Base-by-base conservation (phyloP, 2,113 vertebrate genomes). In the Bagarius yarrelli region DNA sequence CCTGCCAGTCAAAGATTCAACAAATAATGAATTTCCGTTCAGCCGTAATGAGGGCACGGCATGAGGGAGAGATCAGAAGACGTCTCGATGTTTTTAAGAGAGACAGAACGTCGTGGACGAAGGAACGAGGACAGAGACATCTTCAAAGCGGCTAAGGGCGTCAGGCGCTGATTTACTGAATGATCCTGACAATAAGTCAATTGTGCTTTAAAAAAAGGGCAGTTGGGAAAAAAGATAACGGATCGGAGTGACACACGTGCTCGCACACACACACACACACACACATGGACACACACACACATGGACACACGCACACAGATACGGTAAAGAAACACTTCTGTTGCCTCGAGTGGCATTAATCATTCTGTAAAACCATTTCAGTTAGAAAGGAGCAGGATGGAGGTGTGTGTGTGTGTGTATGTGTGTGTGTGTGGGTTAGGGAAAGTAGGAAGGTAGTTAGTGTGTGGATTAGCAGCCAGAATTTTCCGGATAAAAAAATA, bases 161-260 rank as follows among this genome's bases (percentile, higher is more conserved):
- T 83, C 81, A 78, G 66, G 63, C 15, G n/a, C 34, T 32, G 66
- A 80, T 76, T 71, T 57, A 36, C 77, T 75, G 78, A 86, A 83
- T n/a, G 77, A 77, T 64, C 47, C 57, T 85, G 83, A 86, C 85
- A 86, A 85, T 61, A 81, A 81, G 81, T 84, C 80, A 78, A 81
- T 84, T 74, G 73, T 3, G 67, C 76, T 77, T 83, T 69, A 23
- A 56, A 74, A 75, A 79, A 81, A 70, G 72, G 57, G 71, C 53
- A 55, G 64, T 16, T 16, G 19, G 59, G 60, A 64, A 61, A 47
- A 67, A 47, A 36, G 12, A 47, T 64, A 52, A 73, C 52, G 30
- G 74, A 34, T 30, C 25, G 15, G 50, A 40, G 36, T 44, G 34
- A 4, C 5, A 18, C 27, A 32, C 60, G 3, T 4, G 73, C 59